Evolutionary conservation across 1,140 invertebrate species (phyloP), one percentile per base, ranked within the genome.

Genomic region (Eciton burchellii): DNA sequence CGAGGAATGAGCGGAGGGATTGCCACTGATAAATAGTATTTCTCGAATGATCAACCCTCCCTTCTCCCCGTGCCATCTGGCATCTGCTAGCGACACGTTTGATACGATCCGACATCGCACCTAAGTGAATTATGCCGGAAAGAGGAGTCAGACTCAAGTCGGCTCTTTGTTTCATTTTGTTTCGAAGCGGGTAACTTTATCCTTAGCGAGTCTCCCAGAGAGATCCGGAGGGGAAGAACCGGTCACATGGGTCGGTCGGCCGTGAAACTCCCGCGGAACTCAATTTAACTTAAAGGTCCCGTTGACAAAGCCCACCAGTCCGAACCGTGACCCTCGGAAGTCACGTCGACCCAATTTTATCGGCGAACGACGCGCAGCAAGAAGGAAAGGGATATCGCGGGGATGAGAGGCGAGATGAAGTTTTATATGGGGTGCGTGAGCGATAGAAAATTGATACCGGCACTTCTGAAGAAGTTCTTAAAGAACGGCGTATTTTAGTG

Each of bases 251-350:
- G 8, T 1, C n/a, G 16, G 29, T 35, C 12, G 49, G n/a, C 63
- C 41, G 21, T 29, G 49, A 79, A 77, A 57, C 21, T 68, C 24
- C 56, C 49, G 49, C 24, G 35, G 52, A 76, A 79, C 63, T 79
- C 63, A 26, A 79, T 70, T 79, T 49, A 79, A 57, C 49, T 68
- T 79, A 24, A 79, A 79, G 49, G 12, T 45, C 19, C 6, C 47
- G 35, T 56, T 68, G 63, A 45, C 74, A 68, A 79, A 79, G 21
- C 24, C 49, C 56, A 35, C 68, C n/a, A 35, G 19, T 43, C 57
- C 49, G 35, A 57, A 19, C n/a, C n/a, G 60, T 70, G 21, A 6
- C 21, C 26, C 11, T 43, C 26, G 26, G 12, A 76, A 76, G 47
- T 54, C 29, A 24, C 49, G 21, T 2, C 24, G 26, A 74, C 12